These are phyloP conservation scores for Muntiacus muntjak DNA, from an alignment of 2,113 vertebrate species.

Conservation along the genomic window DNA sequence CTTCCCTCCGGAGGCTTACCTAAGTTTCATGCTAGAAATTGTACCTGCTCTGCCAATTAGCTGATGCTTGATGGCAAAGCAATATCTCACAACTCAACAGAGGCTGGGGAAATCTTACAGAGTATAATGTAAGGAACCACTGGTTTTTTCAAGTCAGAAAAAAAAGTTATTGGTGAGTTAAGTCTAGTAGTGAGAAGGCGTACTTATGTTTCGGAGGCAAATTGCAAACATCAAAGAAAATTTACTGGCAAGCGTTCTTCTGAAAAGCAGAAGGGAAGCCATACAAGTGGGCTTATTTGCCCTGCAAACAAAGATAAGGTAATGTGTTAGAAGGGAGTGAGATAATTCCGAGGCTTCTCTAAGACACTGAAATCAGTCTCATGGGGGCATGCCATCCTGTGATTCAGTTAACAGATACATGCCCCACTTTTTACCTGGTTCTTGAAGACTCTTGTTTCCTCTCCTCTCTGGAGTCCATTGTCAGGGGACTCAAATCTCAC, in stretches of 20 bases:
- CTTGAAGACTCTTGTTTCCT: neutral
- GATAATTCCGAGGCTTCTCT: neutral
- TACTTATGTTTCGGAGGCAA: neutral
- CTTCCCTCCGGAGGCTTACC: neutral
- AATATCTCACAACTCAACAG: neutral
- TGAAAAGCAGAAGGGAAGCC: neutral
- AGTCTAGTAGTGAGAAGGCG: neutral
- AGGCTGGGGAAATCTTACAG: neutral
- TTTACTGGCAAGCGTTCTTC: neutral
- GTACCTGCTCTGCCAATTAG: neutral
- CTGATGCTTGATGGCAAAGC: conserved; percentile 1
- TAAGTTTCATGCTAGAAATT: neutral
- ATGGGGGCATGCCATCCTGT: neutral
- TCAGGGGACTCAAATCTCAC: neutral
- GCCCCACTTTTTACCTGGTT: neutral
- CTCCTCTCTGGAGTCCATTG: neutral
- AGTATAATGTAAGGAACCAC: neutral
- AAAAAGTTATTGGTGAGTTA: neutral
- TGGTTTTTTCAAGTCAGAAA: neutral
- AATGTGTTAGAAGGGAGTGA: neutral
- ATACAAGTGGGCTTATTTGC: neutral
- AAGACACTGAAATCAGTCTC: neutral
- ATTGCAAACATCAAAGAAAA: neutral
- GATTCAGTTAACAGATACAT: neutral
- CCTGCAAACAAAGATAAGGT: neutral